Percentiles rank a stretch among this genome's conserved stretches.
Evolutionary conservation across 2,113 vertebrate species (phyloP).

Genomic region (Willisornis vidua): DNA sequence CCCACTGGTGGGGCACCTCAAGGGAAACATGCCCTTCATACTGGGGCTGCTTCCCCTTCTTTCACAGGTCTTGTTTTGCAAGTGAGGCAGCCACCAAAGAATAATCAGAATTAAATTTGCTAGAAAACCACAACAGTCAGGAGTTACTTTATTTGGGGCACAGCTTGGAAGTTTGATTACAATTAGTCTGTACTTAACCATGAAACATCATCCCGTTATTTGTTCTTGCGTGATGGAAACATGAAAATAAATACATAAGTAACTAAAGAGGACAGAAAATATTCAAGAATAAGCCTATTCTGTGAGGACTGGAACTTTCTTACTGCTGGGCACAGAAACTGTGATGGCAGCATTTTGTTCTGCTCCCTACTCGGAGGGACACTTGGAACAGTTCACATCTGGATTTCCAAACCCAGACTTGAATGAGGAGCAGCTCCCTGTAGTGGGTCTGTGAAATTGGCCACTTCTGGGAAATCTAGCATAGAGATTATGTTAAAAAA

Average conservation of each 20-base stretch:
- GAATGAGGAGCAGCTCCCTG: background rate
- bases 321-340: background rate
- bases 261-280: background rate
- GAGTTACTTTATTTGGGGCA: background rate
- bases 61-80: background rate
- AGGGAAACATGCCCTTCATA: background rate
- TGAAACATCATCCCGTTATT: background rate
- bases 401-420: background rate
- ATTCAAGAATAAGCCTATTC: background rate
- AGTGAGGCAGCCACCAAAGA: background rate
- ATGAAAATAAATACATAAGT: background rate
- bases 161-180: conserved; percentile 5
- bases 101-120: background rate
- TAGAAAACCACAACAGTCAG: background rate
- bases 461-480: background rate
- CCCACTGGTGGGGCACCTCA: background rate
- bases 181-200: background rate
- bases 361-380: background rate
- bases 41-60: background rate
- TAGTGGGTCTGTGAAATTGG: background rate
- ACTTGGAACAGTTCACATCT: background rate
- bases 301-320: background rate
- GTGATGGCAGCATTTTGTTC: background rate
- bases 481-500: background rate
- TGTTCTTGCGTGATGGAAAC: background rate